phyloP scores from a whole-genome alignment of 2,797 vertebrate genomes.

The Pterois miles region DNA sequence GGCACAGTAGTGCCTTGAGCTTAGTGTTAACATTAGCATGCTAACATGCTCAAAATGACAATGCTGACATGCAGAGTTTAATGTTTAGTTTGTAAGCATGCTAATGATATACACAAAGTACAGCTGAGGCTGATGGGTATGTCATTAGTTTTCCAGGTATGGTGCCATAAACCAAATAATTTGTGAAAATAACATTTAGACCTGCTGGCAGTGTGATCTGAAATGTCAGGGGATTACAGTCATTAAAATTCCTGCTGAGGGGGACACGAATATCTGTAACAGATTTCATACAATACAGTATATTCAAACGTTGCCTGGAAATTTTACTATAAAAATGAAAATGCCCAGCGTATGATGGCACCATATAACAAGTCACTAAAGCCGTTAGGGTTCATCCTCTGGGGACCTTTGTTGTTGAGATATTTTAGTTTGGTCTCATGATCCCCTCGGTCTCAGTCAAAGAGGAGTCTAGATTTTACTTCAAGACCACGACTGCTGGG shows the following conservation, averaged over 20 bases:
- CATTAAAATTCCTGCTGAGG: neutral
- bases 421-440: neutral
- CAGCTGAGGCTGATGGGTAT: neutral
- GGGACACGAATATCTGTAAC: neutral
- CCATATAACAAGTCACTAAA: neutral
- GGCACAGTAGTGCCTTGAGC: neutral
- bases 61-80: neutral
- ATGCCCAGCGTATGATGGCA: neutral
- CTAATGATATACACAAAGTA: neutral
- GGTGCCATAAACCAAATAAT: neutral
- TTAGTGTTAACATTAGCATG: slow-evolving; percentile 5
- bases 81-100: neutral
- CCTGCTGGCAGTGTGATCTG: neutral
- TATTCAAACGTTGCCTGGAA: neutral
- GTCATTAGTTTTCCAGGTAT: neutral
- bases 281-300: neutral
- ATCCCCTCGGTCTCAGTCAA: too few species aligned
- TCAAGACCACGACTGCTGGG: too few species aligned
- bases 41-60: neutral
- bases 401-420: neutral
- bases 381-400: neutral
- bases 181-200: neutral
- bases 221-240: neutral
- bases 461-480: too few species aligned
- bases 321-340: neutral